Conservation (phyloP, 2,888 invertebrate species). For the Keiferia lycopersicella region DNA sequence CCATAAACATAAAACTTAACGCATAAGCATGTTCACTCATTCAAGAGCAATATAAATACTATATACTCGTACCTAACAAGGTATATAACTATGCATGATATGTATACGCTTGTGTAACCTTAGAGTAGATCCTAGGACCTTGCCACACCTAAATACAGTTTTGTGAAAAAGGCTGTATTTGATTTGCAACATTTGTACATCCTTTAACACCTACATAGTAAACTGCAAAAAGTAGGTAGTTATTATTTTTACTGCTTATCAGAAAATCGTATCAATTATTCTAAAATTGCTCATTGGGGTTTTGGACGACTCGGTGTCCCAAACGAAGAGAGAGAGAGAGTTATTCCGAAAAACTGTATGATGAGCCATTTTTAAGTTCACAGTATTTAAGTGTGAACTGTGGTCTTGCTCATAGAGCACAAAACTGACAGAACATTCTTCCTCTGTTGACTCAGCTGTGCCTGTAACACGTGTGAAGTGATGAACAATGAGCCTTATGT, state of each 20-base stretch:
- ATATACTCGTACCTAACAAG: background rate
- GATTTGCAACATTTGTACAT: too few relatives aligned
- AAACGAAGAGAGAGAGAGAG: too few relatives aligned
- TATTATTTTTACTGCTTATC: too few relatives aligned
- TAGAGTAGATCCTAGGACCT: background rate
- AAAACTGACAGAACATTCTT: background rate
- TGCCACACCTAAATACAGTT: background rate
- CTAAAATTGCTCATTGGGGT: too few relatives aligned
- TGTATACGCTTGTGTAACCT: background rate
- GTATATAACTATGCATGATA: background rate
- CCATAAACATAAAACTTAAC: background rate
- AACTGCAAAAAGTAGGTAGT: too few relatives aligned
- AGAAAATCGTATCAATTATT: too few relatives aligned
- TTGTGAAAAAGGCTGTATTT: too few relatives aligned
- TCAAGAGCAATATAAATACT: conserved; percentile 6
- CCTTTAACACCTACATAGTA: too few relatives aligned
- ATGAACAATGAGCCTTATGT: conserved; percentile 37
- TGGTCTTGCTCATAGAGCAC: too few relatives aligned
- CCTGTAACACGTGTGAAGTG: conserved; percentile 49
- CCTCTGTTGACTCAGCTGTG: conserved; percentile 50
- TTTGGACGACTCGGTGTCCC: too few relatives aligned
- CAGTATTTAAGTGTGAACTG: too few relatives aligned
- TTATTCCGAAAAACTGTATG: background rate
- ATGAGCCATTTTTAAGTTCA: background rate
- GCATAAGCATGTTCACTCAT: background rate